phyloP scores from a whole-genome alignment of 2,113 vertebrate species.

The Alosa alosa region DNA sequence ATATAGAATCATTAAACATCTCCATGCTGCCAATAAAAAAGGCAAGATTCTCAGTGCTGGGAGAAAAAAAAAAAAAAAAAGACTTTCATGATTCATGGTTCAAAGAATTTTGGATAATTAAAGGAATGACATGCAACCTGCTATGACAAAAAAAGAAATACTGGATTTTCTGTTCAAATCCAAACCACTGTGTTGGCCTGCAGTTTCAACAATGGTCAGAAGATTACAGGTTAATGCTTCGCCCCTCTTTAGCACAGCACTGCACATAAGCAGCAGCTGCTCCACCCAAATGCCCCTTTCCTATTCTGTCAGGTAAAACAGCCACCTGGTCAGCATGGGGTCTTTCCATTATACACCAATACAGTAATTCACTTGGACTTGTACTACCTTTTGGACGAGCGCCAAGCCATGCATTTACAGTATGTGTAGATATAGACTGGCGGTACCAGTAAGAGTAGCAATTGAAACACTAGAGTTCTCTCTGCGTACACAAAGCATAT shows the following conservation, averaged over 20 bases:
- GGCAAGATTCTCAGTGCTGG: conserved; percentile 5
- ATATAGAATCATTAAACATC: background rate
- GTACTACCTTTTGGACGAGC: background rate
- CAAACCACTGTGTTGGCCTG: background rate
- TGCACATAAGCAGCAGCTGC: background rate
- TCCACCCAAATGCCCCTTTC: background rate
- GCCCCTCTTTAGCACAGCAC: too few species aligned
- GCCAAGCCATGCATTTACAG: background rate
- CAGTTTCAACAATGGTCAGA: background rate
- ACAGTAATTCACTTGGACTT: background rate
- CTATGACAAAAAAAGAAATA: background rate
- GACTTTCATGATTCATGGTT: background rate
- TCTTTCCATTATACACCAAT: background rate
- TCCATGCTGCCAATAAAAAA: background rate
- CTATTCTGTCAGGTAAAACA: background rate
- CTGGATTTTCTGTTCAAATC: background rate
- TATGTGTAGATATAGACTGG: background rate
- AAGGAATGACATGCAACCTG: background rate
- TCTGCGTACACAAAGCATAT: background rate
- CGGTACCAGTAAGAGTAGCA: background rate
- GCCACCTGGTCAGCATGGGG: background rate
- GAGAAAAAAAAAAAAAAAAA: background rate
- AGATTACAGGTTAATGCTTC: too few species aligned
- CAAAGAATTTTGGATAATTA: background rate
- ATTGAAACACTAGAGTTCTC: background rate